Base-by-base conservation (phyloP, 1,140 invertebrate genomes). In the Bombus haemorrhoidalis region DNA sequence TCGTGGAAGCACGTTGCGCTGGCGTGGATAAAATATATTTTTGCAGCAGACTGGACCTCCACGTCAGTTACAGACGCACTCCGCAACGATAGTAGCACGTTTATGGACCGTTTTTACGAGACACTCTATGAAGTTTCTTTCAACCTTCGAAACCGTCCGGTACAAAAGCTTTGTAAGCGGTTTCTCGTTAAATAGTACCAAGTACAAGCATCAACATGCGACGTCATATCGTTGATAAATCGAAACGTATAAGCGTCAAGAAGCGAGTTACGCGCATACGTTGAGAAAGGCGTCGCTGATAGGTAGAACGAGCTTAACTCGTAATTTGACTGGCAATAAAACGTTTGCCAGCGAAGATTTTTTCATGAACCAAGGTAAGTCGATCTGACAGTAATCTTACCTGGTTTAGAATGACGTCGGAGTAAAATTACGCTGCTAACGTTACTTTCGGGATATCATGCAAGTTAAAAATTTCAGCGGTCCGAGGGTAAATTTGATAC, bases 61-160 rank as follows among this genome's bases (percentile, higher is more conserved):
- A 85, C 79, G 92, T 93, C 92, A 92, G 91, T 92, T 88, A 92
- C 92, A 93, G 91, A 88, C 90, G 86, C 84, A 87, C 90, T 92
- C 82, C 77, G 86, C 75, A 86, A 89, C 90, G 90, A 92, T 92
- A 92, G 88, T 82, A 90, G 78, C 82, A 81, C 91, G 90, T 93
- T 92, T 92, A 92, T 92, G 89, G 89, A 89, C 83, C 84, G 83
- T 91, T 93, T 93, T 93, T 93, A 92, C 92, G 87, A 92, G 85
- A 81, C 71, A 34, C 82, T 73, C 78, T 74, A 73, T 25, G 32
- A 57, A 76, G 32, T 64, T 62, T 28, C 71, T 81, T 89, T 83
- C 74, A 81, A 53, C 78, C 41, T 89, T 86, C 84, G 68, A 87
- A 85, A 71, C 82, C 79, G 79, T 81, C 57, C 73, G 28, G 43